Conservation (phyloP, 2,113 vertebrate species). For the Pao palembangensis region DNA sequence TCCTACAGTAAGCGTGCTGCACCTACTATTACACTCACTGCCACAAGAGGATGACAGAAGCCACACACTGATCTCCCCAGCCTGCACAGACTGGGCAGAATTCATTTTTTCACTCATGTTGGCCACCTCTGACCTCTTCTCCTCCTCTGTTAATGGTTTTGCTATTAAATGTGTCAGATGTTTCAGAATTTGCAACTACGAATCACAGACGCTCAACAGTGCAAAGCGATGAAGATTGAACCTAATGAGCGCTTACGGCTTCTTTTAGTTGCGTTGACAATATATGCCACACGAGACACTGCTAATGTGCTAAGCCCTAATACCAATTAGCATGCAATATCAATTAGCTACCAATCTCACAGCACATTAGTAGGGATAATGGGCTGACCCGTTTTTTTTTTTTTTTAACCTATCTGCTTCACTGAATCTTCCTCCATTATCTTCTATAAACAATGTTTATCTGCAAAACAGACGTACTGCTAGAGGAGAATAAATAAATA, state of each 20-base stretch:
- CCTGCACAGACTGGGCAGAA: neutral
- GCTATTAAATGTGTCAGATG: conserved; percentile 5
- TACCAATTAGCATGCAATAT: conserved; percentile 77
- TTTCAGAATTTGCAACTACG: conserved; percentile 24
- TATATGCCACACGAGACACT: conserved; percentile 33
- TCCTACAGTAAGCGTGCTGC: neutral
- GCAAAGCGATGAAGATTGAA: conserved; percentile 34
- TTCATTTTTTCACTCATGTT: neutral
- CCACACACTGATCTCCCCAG: neutral
- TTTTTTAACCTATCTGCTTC: conserved; percentile 38
- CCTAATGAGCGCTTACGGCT: conserved; percentile 43
- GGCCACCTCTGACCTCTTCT: neutral
- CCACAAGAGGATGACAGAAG: neutral
- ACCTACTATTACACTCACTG: neutral
- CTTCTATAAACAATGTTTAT: conserved; percentile 13
- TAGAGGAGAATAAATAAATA: conserved; percentile 32
- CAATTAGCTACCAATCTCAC: conserved; percentile 77
- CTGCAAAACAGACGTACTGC: conserved; percentile 11
- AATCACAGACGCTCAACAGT: conserved; percentile 45
- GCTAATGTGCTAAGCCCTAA: conserved; percentile 47
- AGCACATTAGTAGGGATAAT: conserved; percentile 74
- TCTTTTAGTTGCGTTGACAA: conserved; percentile 42
- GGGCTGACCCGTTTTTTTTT: conserved; percentile 56
- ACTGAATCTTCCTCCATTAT: conserved; percentile 30
- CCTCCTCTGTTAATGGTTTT: conserved; percentile 2